Conservation (phyloP, 1,140 invertebrate species). For the Caerostris extrusa region DNA sequence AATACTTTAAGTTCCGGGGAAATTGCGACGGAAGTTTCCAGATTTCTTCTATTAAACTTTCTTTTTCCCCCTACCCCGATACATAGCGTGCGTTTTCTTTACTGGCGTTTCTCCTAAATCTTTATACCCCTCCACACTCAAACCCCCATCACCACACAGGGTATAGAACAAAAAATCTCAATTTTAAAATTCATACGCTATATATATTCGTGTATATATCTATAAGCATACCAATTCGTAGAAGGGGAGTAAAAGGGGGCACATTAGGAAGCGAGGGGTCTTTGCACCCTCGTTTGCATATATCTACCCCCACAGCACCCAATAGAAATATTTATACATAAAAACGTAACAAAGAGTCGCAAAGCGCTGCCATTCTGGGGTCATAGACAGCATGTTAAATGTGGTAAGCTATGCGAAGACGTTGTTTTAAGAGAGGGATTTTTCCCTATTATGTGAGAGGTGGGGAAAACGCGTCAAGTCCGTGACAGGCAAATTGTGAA, state of each 20-base stretch:
- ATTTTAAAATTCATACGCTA: conserved; percentile 66
- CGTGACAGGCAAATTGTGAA: conserved; percentile 40
- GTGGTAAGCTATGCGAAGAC: conserved; percentile 31
- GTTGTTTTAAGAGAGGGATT: conserved; percentile 42
- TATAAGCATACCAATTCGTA: background rate
- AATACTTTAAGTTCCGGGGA: conserved; percentile 70
- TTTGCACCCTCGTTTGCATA: background rate
- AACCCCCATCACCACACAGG: background rate
- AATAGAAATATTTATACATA: conserved; percentile 47
- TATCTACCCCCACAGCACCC: background rate
- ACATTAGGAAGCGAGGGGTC: background rate
- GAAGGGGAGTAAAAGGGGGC: background rate
- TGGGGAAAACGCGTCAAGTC: background rate
- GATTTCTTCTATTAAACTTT: conserved; percentile 68
- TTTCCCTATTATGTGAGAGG: background rate
- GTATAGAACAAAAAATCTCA: conserved; percentile 43
- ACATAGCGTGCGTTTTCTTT: background rate
- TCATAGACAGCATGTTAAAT: conserved; percentile 50
- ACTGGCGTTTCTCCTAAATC: conserved; percentile 51
- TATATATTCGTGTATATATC: conserved; percentile 44
- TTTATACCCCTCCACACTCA: background rate
- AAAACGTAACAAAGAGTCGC: conserved; percentile 38
- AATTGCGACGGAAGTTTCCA: conserved; percentile 53
- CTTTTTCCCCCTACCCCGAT: background rate
- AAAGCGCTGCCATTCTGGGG: conserved; percentile 26